Evolutionary conservation across 1,140 invertebrate species (phyloP).

Genomic region (Diachasmimorpha longicaudata): DNA sequence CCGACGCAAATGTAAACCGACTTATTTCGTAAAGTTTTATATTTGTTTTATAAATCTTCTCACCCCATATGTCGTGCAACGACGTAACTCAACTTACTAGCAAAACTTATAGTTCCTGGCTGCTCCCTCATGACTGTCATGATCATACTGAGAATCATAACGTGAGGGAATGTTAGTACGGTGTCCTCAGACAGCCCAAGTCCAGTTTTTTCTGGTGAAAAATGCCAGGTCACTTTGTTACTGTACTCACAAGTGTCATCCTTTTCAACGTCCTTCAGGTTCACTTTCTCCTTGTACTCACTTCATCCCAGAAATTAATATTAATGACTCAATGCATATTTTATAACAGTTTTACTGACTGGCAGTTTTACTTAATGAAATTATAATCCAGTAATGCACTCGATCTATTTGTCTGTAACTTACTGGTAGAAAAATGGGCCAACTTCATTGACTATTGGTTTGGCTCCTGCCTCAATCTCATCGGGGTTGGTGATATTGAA

Average conservation of each 20-base stretch:
- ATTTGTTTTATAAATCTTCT: too few relatives aligned
- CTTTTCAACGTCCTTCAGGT: conserved; percentile 70
- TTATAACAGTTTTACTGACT: too few relatives aligned
- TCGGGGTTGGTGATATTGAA: conserved; percentile 85
- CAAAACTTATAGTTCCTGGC: conserved; percentile 68
- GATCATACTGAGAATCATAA: conserved; percentile 65
- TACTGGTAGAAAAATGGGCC: conserved; percentile 81
- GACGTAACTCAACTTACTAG: conserved; percentile 54
- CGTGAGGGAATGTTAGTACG: conserved; percentile 68
- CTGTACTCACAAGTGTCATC: conserved; percentile 76
- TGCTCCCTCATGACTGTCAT: conserved; percentile 62
- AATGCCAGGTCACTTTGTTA: conserved; percentile 69
- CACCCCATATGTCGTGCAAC: too few relatives aligned
- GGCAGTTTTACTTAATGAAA: too few relatives aligned
- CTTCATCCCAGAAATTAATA: conserved; percentile 51
- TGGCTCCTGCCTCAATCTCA: conserved; percentile 74
- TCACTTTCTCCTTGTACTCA: conserved; percentile 79
- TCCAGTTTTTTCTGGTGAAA: conserved; percentile 66
- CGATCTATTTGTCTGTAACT: conserved; percentile 44
- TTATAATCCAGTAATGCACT: too few relatives aligned
- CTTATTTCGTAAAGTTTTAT: too few relatives aligned
- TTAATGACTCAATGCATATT: background rate
- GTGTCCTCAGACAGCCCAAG: conserved; percentile 74
- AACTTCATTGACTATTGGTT: conserved; percentile 74
- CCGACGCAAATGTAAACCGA: too few relatives aligned